Percentiles rank a stretch among this genome's conserved stretches.
Conservation (phyloP, 1,140 invertebrate species). For the Bombus sibiricus region DNA sequence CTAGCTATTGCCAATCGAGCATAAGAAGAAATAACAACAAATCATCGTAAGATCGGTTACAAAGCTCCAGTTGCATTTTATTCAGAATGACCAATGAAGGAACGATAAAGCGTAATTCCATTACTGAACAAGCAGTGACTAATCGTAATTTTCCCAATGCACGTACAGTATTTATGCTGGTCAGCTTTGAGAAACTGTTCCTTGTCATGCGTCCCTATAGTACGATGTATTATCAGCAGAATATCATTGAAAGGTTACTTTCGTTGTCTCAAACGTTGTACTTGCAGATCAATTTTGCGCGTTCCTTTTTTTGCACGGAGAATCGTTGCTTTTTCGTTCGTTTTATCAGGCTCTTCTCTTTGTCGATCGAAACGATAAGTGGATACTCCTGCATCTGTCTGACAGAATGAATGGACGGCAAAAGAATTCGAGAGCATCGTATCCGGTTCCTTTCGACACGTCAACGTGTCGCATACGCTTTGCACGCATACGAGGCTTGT, state of each 20-base stretch:
- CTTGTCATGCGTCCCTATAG: neutral
- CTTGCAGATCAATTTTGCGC: neutral
- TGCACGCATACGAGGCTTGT: conserved; percentile 6
- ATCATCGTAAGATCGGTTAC: neutral
- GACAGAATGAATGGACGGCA: conserved; percentile 5
- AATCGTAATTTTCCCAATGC: neutral
- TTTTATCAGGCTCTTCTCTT: neutral
- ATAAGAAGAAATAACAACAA: neutral
- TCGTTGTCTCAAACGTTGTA: neutral
- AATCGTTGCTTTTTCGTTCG: too few species aligned
- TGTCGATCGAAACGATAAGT: neutral
- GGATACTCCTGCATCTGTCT: neutral
- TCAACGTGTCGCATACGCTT: conserved; percentile 8
- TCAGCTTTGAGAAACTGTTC: neutral
- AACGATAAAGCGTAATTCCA: neutral
- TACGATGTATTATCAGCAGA: neutral
- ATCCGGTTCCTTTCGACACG: conserved; percentile 9
- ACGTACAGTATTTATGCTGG: neutral
- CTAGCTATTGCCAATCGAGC: neutral
- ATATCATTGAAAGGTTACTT: neutral
- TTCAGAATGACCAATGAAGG: neutral
- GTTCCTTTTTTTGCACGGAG: neutral
- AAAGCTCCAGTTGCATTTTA: neutral
- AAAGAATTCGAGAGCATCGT: conserved; percentile 34
- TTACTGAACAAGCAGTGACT: neutral